Base-by-base conservation (phyloP, 2,113 vertebrate species). In the Marmota flaviventris region DNA sequence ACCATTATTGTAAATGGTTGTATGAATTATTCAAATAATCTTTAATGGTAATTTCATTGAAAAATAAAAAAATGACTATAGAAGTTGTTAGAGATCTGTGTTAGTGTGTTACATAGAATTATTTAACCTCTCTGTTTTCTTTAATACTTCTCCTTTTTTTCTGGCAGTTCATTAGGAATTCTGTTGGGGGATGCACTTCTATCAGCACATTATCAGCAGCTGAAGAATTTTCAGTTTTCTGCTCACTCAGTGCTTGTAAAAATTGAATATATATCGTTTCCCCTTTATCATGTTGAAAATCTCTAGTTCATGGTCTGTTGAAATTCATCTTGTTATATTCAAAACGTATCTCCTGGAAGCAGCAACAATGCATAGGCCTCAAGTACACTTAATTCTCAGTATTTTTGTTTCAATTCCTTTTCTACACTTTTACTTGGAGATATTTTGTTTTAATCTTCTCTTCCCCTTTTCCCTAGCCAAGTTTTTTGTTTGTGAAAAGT, bases 171-270 rank as follows among this genome's bases (percentile, higher is more conserved):
- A 96, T 97, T 98, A 92, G 85, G 93, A 94, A 95, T 97, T 96
- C 90, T 97, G 53, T 78, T 53, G 29, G 97, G 14, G 22, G 81
- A 95, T 94, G 63, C 90, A 78, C 79, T 97, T 97, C 67, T 89
- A 95, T 96, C 96, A 92, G 91, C 56, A 93, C 61, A 63, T 97
- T 97, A 98, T 91, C 86, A 97, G 97, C 94, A 96, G 92, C 91
- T 89, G 53, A 92, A 79, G 91, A 94, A 98, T 97, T 93, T 97
- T 91, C 93, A 95, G 91, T 97, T 98, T 98, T 96, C 65, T 98
- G 81, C 94, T 98, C 89, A 77, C 96, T 97, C 96, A 96, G 95
- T 89, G 87, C 48, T 94, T 98, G 89, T 97, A 98, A 98, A 98
- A 98, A 96, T 91, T 90, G 81, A 95, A 97, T 97, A 91, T 96